Evolutionary conservation across 2,113 vertebrate genomes (phyloP), one percentile per base, ranked within the genome.

Genomic region (Oreochromis tanganicae): DNA sequence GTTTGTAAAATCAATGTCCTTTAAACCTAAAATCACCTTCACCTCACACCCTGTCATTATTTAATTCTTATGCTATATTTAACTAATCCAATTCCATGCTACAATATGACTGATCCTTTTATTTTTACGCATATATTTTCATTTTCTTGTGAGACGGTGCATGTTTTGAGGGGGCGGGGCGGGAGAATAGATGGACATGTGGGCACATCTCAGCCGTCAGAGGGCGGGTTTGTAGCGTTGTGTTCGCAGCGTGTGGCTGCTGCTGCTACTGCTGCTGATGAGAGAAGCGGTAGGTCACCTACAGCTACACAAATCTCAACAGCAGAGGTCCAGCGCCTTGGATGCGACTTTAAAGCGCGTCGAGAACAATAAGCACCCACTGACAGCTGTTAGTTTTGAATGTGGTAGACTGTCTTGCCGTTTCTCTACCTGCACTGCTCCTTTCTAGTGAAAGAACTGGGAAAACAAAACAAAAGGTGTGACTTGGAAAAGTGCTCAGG

Each of bases 151-250:
- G 43, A 32, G 71, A 29, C 7, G 2, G 8, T n/a, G 86, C 34
- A 27, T 43, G 55, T 5, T 56, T 52, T 1, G 87, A 83, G 86
- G 83, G 91, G 94, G 92, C 85, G 92, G 89, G 92, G 81, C 93
- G 8, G 82, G 57, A 12, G 73, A 12, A 7, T 16, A 52, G 93
- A 93, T 41, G 87, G 90, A 91, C 90, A 48, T 75, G 90, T 83
- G 88, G 63, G 89, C 71, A 86, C 89, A n/a, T 84, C 86, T 85
- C 87, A 46, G 83, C 91, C 91, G 85, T 95, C 93, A 93, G 95
- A 91, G 93, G 94, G 94, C 94, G 94, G 93, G 94, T 90, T 90
- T 92, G 91, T 71, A 46, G 84, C 91, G 88, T 63, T 84, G 87
- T 73, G 90, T 48, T 89, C 71, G 91, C 87, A 86, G 91, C 88